Conservation (phyloP, 2,113 vertebrate genomes). For the Conger conger region DNA sequence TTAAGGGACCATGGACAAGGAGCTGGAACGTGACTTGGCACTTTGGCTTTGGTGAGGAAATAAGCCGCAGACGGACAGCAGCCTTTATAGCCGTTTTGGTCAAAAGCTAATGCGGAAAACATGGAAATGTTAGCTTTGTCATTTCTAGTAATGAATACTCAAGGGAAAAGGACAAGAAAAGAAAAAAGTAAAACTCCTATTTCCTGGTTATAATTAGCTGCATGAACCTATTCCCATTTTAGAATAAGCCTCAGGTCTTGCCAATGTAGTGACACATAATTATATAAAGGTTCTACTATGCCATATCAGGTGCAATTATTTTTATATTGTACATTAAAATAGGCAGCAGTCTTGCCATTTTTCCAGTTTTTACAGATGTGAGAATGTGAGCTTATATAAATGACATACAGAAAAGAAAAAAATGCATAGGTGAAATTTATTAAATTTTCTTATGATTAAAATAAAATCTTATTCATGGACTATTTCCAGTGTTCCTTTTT, state of each 20-base stretch:
- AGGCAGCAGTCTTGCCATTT: neutral
- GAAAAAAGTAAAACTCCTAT: neutral
- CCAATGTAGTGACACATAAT: neutral
- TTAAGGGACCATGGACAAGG: neutral
- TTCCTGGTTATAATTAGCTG: no score
- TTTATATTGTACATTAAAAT: neutral
- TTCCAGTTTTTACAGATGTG: neutral
- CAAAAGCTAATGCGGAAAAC: neutral
- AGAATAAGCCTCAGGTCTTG: neutral
- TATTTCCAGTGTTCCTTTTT: neutral
- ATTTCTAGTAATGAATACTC: neutral
- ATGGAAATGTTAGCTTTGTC: neutral
- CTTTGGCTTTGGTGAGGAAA: neutral
- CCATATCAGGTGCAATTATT: neutral
- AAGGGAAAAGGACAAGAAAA: neutral
- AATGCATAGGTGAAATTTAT: neutral
- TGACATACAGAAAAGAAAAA: neutral
- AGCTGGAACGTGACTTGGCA: neutral
- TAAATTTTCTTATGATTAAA: no score
- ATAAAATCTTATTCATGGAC: neutral
- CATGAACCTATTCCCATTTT: neutral
- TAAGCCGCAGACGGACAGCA: neutral
- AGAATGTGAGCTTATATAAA: neutral
- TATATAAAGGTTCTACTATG: neutral
- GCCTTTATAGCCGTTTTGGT: neutral